phyloP scores from a whole-genome alignment of 2,888 invertebrate species.

The Aricia artaxerxes region DNA sequence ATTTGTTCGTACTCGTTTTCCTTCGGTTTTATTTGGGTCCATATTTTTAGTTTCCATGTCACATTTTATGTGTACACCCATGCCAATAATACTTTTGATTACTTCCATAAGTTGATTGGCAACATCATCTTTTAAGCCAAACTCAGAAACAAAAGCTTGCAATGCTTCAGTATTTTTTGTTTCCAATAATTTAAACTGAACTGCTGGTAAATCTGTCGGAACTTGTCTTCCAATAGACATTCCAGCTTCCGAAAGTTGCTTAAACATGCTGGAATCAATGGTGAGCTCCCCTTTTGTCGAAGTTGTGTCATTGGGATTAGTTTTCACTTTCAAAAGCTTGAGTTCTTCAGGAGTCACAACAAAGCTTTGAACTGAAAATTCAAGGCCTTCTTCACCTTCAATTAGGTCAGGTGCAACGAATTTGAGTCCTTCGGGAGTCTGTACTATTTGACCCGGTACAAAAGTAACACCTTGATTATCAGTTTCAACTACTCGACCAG shows the following conservation, averaged over 20 bases:
- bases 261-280: slow-evolving; percentile 83
- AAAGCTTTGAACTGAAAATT: slow-evolving; percentile 87
- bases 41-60: slow-evolving; percentile 60
- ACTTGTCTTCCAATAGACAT: slow-evolving; percentile 84
- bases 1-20: slow-evolving; percentile 56
- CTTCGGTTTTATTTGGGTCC: slow-evolving; percentile 49
- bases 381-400: slow-evolving; percentile 83
- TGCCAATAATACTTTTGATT: slow-evolving; percentile 74
- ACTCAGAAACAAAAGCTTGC: slow-evolving; percentile 74
- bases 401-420: slow-evolving; percentile 85
- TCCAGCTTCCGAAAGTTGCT: slow-evolving; percentile 84
- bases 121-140: slow-evolving; percentile 75
- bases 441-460: slow-evolving; percentile 88
- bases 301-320: slow-evolving; percentile 73
- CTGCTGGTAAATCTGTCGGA: slow-evolving; percentile 81
- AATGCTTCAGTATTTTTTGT: slow-evolving; percentile 73
- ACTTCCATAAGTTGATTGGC: slow-evolving; percentile 77
- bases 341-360: slow-evolving; percentile 77
- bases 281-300: slow-evolving; percentile 81
- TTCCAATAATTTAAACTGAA: slow-evolving; percentile 78
- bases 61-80: slow-evolving; percentile 73
- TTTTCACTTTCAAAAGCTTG: slow-evolving; percentile 73
- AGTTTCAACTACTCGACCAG: slow-evolving; percentile 86
- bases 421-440: slow-evolving; percentile 85
- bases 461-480: slow-evolving; percentile 86